Evolutionary conservation across 1,140 invertebrate species (phyloP), one percentile per base, ranked within the genome.

Genomic region (Euura saliciscinereae): DNA sequence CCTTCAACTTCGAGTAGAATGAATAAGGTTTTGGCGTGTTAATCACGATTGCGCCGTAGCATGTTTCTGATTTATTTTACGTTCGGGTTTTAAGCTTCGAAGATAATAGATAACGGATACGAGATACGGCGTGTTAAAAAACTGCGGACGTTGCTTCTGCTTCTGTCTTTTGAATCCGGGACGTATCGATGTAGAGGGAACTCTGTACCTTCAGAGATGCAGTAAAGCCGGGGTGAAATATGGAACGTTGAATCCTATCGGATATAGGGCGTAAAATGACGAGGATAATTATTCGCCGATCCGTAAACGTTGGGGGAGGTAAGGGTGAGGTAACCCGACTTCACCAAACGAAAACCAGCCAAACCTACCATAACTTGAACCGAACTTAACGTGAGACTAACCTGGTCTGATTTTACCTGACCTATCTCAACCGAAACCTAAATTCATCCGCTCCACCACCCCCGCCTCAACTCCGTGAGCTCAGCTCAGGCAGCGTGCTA

Each of bases 401-500:
- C 51, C 51, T 6, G 51, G 13, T 59, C 51, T n/a, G 51, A 59
- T n/a, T 59, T n/a, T 59, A 8, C 51, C 51, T 59, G 51, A 59
- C 51, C 51, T n/a, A 6, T n/a, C 51, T 59, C 51, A 59, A 59
- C 51, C 10, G 51, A 6, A 28, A 59, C 51, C 51, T 59, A n/a
- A 59, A 59, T 59, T 59, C 51, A 8, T 59, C 51, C 51, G 5
- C 6, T n/a, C 6, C 51, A n/a, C 2, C 51, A n/a, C 28, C 28
- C 28, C 28, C 28, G 28, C 28, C 10, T 59, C 13, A 59, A 59
- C 51, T n/a, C 51, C 8, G 51, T 3, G 51, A 59, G 51, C 13
- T 59, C 51, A 71, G 44, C 64, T n/a, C n/a, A n/a, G 46, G 45
- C 71, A 68, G 46, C 68, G 28, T 68, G 72, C 71, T 78, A 77